Evolutionary conservation across 2,888 invertebrate genomes (phyloP).

Genomic region (Abscondita cerata): DNA sequence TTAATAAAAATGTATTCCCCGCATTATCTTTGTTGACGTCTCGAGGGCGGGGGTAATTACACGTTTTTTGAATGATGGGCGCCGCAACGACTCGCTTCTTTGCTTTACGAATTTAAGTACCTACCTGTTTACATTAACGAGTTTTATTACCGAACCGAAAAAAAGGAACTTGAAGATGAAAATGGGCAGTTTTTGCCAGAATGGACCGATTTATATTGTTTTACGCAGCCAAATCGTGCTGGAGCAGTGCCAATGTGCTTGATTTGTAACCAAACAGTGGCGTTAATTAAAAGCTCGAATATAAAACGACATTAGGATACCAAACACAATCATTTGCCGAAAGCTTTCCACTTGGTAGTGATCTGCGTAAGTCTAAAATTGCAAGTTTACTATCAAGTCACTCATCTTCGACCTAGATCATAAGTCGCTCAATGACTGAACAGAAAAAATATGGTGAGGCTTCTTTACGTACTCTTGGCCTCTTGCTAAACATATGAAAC

Average conservation of each 20-base stretch:
- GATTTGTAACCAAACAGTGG: conserved; percentile 35
- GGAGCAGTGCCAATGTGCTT: conserved; percentile 20
- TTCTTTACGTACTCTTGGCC: conserved; percentile 35
- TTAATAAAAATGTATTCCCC: no score
- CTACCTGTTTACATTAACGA: no score
- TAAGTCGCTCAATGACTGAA: conserved; percentile 36
- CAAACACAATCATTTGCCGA: conserved; percentile 24
- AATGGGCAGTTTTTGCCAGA: conserved; percentile 27
- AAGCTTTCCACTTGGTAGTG: conserved; percentile 58
- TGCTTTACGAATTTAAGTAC: no score
- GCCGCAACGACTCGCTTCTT: no score
- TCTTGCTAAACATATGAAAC: conserved; percentile 25
- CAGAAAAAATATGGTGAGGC: conserved; percentile 34
- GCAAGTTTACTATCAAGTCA: conserved; percentile 26
- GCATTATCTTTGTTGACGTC: no score
- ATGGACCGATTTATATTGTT: conserved; percentile 28
- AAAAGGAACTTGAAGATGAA: conserved; percentile 6
- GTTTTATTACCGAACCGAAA: no score
- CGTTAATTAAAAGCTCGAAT: conserved; percentile 20
- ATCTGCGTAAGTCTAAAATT: conserved; percentile 23
- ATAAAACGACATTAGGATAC: conserved; percentile 24
- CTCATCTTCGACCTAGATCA: conserved; percentile 36
- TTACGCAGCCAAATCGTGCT: conserved; percentile 18
- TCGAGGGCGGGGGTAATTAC: no score
- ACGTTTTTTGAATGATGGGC: no score